These are phyloP conservation scores for Tetraodon nigroviridis DNA, from an alignment of 2,113 vertebrate species.

Conservation along the genomic window DNA sequence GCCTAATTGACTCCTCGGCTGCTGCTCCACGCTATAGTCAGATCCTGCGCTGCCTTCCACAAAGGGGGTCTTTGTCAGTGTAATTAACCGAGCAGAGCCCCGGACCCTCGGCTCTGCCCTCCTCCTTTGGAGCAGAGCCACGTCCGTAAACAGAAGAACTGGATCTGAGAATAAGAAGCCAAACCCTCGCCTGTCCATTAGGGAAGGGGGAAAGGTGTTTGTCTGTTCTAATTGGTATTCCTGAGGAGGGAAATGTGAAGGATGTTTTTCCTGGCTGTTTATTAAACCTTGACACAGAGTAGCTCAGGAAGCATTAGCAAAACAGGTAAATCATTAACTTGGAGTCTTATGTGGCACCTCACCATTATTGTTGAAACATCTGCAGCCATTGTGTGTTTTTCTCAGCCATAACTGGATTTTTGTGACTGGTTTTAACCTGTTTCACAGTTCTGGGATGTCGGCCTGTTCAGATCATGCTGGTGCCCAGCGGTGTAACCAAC, in stretches of 20 bases:
- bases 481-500: conserved; percentile 24
- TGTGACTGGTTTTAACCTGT: conserved; percentile 4
- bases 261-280: too few species aligned
- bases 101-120: conserved; percentile 16
- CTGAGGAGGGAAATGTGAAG: too few species aligned
- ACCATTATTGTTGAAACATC: too few species aligned
- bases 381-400: neutral
- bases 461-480: neutral
- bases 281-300: too few species aligned
- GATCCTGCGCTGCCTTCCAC: conserved; percentile 34
- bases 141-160: neutral
- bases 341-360: too few species aligned
- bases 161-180: neutral
- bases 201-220: neutral
- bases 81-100: conserved; percentile 44
- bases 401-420: conserved; percentile 8
- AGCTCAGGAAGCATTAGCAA: too few species aligned
- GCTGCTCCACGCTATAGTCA: conserved; percentile 36
- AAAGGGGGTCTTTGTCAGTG: conserved; percentile 37
- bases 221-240: too few species aligned
- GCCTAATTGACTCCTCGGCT: conserved; percentile 56
- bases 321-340: too few species aligned
- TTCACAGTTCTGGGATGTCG: conserved; percentile 6
- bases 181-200: neutral
- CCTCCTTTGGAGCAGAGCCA: conserved; percentile 4